phyloP scores from a whole-genome alignment of 2,797 vertebrate species.

The Gouania willdenowi region DNA sequence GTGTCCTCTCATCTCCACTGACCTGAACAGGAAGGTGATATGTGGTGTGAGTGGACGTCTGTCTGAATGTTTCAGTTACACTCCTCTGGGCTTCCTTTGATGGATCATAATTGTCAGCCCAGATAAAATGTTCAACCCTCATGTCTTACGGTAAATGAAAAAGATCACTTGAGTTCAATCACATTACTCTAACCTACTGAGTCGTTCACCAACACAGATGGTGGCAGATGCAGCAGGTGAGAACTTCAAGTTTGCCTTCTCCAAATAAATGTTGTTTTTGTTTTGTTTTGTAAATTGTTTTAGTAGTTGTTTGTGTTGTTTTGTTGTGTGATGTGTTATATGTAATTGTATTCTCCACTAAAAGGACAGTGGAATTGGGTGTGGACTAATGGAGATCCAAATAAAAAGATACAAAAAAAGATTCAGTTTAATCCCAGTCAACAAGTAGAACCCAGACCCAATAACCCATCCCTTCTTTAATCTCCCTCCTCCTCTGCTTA shows the following conservation, averaged over 20 bases:
- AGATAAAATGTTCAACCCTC: constrained; percentile 27
- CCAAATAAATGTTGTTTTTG: too few relatives aligned
- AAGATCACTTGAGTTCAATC: constrained; percentile 31
- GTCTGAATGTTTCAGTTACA: constrained; percentile 24
- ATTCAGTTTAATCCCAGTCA: constrained; percentile 45
- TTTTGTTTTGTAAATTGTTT: too few relatives aligned
- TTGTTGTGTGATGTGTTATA: too few relatives aligned
- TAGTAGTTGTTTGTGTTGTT: too few relatives aligned
- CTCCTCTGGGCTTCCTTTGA: constrained; percentile 32
- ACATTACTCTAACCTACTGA: constrained; percentile 31
- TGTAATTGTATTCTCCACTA: too few relatives aligned
- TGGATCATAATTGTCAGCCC: constrained; percentile 44
- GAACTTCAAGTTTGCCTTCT: constrained; percentile 11
- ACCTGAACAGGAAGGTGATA: constrained; percentile 1
- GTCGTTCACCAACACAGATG: constrained; percentile 13
- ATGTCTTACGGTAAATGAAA: constrained; percentile 35
- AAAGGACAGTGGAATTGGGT: too few relatives aligned
- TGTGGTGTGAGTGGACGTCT: constrained; percentile 22
- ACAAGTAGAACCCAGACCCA: constrained; percentile 41
- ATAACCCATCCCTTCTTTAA: constrained; percentile 46
- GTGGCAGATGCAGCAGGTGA: constrained; percentile 5
- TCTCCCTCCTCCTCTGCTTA: constrained; percentile 28
- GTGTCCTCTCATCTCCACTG: constrained; percentile 4
- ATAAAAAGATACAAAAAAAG: too few relatives aligned
- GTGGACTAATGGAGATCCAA: too few relatives aligned